Evolutionary conservation across 2,888 invertebrate species (phyloP), one percentile per base, ranked within the genome.

Genomic region (Schizaphis graminum): DNA sequence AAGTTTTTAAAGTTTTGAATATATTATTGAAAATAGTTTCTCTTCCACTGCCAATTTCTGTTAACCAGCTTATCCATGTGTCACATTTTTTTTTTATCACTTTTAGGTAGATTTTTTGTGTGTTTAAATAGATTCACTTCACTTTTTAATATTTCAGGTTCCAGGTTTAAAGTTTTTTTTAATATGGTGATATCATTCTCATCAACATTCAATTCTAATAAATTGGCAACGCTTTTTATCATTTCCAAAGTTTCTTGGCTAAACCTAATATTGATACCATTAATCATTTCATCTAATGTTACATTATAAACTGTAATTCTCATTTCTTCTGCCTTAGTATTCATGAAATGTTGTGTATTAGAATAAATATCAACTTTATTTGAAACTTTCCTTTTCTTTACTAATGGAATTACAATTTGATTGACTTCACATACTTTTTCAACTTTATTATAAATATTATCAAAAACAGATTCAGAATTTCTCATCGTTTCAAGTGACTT

Each of bases 61-160:
- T 56, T 56, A 56, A 21, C 56, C 56, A 24, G 0, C 21, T 56
- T 56, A 56, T 56, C 21, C 56, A 41, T 84, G 35, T 41, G 21
- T 84, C 35, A 41, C 21, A 84, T 7, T 85, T 44, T 47, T 56
- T n/a, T 85, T 85, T 26, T 47, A 47, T 8, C 26, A 85, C 8
- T 85, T 85, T 85, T 85, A 10, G 10, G 26, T 85, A 85, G 26
- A 47, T 85, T 85, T 26, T 85, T 28, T 85, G 85, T 47, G 0
- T 85, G 47, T 47, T 85, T 8, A 85, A 85, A 47, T 85, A 85
- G 47, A 85, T 3, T 85, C 3, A 84, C 41, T 84, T 84, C 84
- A 84, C 84, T 84, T 84, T 84, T 84, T 84, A 84, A 28, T 41
- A 84, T 84, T 84, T 84, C 41, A 84, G 84, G 21, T 84, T 84